phyloP scores from a whole-genome alignment of 2,888 invertebrate species.

The Ophion slaviceki region DNA sequence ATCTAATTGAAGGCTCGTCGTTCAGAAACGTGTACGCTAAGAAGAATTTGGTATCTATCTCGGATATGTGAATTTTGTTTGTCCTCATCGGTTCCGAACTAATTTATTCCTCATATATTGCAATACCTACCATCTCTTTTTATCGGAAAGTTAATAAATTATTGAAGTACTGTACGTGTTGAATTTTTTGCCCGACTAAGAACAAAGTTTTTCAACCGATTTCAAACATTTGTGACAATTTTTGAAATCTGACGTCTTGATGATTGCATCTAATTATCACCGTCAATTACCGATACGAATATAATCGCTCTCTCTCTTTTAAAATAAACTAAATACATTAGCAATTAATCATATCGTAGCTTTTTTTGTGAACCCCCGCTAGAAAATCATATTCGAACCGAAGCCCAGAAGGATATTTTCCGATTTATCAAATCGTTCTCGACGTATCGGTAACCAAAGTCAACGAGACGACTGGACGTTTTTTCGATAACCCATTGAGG shows the following conservation, averaged over 20 bases:
- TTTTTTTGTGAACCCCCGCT: too few relatives aligned
- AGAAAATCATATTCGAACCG: background rate
- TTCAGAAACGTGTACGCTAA: background rate
- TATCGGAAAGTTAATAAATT: background rate
- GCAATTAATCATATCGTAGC: background rate
- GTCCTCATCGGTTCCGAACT: background rate
- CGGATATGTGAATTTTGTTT: background rate
- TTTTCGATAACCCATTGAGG: constrained; percentile 2
- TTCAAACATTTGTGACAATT: background rate
- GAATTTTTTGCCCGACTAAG: too few relatives aligned
- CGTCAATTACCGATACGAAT: background rate
- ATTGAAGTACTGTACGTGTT: background rate
- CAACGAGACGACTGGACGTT: background rate
- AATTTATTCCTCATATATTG: background rate
- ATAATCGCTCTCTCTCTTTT: background rate
- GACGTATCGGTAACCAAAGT: background rate
- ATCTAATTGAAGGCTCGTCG: background rate
- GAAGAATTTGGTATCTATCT: background rate
- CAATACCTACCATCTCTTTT: background rate
- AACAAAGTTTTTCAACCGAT: background rate
- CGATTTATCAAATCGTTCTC: background rate
- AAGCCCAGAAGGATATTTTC: background rate
- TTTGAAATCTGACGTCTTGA: background rate
- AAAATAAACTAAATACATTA: background rate
- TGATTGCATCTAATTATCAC: too few relatives aligned